Evolutionary conservation across 2,888 invertebrate species (phyloP).

Genomic region (Gnatocerus cornutus): DNA sequence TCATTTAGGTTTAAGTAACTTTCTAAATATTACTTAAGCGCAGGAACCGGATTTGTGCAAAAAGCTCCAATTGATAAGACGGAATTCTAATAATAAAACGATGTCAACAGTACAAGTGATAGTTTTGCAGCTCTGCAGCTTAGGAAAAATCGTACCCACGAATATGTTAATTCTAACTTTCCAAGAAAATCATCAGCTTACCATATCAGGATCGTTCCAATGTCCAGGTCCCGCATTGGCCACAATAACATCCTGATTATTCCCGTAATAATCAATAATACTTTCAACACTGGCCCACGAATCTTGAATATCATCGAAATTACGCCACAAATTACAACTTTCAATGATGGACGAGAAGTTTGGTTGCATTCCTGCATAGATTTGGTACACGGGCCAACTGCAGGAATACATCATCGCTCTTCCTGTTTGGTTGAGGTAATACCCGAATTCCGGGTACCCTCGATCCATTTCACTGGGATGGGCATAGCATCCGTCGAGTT

Average conservation of each 20-base stretch:
- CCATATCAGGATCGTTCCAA: constrained; percentile 99
- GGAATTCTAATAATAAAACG: no score
- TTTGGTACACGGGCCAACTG: constrained; percentile 99
- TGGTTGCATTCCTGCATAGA: constrained; percentile 89
- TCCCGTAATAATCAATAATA: constrained; percentile 96
- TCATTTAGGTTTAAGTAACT: neutral
- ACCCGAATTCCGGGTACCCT: constrained; percentile 95
- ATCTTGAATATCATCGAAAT: constrained; percentile 96
- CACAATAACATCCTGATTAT: constrained; percentile 92
- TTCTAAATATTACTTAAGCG: constrained; percentile 13
- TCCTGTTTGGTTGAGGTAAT: constrained; percentile 91
- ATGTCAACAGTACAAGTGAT: no score
- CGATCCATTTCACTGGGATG: constrained; percentile 90
- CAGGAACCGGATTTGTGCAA: constrained; percentile 3
- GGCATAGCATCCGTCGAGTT: constrained; percentile 97
- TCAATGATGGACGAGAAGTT: constrained; percentile 90
- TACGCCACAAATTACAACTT: constrained; percentile 96
- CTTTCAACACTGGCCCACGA: constrained; percentile 94
- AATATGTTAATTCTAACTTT: no score
- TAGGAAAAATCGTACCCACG: no score
- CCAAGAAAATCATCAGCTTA: constrained; percentile 68
- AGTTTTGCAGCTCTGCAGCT: no score
- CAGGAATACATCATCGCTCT: constrained; percentile 96
- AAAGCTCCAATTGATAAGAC: no score
- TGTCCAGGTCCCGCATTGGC: constrained; percentile 96